Percentiles rank a stretch among this genome's conserved stretches.
These are phyloP conservation scores for Oreochromis spilurus DNA, from an alignment of 2,113 vertebrate genomes.

Conservation along the genomic window DNA sequence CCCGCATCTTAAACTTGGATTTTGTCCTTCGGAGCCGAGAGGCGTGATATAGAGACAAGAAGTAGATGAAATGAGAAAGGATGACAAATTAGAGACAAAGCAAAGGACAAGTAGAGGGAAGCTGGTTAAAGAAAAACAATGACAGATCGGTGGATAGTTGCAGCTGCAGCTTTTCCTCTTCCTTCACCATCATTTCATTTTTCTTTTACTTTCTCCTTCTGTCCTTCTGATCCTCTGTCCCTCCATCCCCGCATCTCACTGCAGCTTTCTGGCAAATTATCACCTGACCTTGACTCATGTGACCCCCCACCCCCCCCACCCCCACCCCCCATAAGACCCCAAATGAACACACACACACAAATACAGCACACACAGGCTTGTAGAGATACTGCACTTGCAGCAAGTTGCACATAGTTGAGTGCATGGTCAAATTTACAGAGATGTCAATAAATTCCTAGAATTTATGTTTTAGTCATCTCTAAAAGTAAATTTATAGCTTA, in stretches of 20 bases:
- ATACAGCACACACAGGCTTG: not conserved
- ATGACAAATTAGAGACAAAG: not conserved
- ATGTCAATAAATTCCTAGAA: not conserved
- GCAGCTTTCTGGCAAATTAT: constrained; percentile 41
- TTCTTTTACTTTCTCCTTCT: not conserved
- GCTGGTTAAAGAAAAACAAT: not conserved
- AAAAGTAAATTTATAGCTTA: not conserved
- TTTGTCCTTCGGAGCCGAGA: not conserved
- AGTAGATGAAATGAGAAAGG: not conserved
- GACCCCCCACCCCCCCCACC: not conserved
- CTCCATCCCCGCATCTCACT: not conserved
- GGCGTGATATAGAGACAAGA: not conserved
- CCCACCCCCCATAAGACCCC: not conserved
- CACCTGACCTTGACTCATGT: constrained; percentile 57
- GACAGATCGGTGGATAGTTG: not conserved
- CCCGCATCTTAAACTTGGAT: not conserved
- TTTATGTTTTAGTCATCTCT: not conserved
- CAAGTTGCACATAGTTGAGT: not conserved
- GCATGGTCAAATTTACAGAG: fast-evolving
- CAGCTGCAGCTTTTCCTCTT: not conserved
- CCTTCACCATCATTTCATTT: not conserved
- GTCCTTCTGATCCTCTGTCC: not conserved
- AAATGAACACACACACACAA: not conserved
- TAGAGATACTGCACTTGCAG: not conserved
- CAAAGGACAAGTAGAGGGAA: not conserved